These are phyloP conservation scores for Spondyliosoma cantharus DNA, from an alignment of 2,797 vertebrate genomes.

Conservation along the genomic window DNA sequence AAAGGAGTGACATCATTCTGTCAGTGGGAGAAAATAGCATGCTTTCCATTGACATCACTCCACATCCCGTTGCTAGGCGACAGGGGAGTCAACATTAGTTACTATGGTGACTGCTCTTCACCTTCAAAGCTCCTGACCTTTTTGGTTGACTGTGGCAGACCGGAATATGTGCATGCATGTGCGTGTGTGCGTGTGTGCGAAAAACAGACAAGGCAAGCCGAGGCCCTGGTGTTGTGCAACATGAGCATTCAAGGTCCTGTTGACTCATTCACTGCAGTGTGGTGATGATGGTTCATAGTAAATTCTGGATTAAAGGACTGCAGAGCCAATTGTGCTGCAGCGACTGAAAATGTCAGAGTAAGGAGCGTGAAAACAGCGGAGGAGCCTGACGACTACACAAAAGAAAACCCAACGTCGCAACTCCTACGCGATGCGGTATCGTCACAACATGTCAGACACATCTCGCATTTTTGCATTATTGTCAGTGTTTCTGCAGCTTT, in stretches of 20 bases:
- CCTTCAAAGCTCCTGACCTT: conserved; percentile 83
- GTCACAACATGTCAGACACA: not conserved
- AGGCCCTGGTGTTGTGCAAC: conserved; percentile 67
- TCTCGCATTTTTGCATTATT: conserved; percentile 5
- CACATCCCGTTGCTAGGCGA: conserved; percentile 83
- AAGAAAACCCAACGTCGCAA: not conserved
- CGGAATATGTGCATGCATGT: conserved; percentile 10
- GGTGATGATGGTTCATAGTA: conserved; percentile 29
- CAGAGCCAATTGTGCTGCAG: conserved; percentile 10
- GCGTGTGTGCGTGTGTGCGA: conserved; percentile 11
- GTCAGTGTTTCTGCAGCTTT: no score
- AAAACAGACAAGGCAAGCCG: conserved; percentile 35
- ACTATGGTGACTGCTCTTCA: conserved; percentile 83
- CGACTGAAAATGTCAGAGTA: conserved; percentile 2
- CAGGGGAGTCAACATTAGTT: conserved; percentile 82
- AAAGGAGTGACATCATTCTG: conserved; percentile 76
- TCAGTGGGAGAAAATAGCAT: conserved; percentile 79
- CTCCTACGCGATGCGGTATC: not conserved
- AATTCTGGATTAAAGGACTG: conserved; percentile 38
- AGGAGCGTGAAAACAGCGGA: not conserved
- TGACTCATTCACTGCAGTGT: conserved; percentile 62
- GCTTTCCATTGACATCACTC: conserved; percentile 86
- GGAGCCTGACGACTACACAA: not conserved
- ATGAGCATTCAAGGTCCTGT: conserved; percentile 61
- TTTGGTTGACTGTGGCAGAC: conserved; percentile 62